Evolutionary conservation across 2,113 vertebrate species (phyloP).

Genomic region (Toxostoma redivivum): DNA sequence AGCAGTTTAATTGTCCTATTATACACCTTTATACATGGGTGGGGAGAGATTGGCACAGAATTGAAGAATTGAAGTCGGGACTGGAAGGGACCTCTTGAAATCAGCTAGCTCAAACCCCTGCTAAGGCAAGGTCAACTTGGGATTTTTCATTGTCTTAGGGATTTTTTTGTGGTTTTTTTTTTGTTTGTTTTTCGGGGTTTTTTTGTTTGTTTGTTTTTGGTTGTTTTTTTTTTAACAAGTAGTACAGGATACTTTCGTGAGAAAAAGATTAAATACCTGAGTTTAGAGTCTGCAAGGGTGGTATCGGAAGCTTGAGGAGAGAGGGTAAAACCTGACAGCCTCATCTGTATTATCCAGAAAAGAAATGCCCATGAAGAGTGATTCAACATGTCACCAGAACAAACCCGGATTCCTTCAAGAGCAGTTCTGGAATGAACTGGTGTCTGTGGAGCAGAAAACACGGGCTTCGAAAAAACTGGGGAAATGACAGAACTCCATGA

Average conservation of each 20-base stretch:
- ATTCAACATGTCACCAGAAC: not conserved
- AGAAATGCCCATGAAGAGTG: not conserved
- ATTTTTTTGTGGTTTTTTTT: not conserved
- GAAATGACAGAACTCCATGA: fast-evolving
- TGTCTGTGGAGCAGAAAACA: not conserved
- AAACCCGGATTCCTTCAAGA: not conserved
- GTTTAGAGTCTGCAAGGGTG: not conserved
- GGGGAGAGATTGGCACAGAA: not conserved
- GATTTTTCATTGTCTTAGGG: not conserved
- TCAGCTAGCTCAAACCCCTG: not conserved
- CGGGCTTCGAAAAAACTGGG: not conserved
- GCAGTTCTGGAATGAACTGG: not conserved
- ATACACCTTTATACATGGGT: fast-evolving
- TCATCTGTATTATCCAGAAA: not conserved
- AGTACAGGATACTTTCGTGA: not conserved
- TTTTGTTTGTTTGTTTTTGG: too few relatives aligned
- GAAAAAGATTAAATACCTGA: not conserved
- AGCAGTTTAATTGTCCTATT: not conserved
- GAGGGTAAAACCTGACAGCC: not conserved
- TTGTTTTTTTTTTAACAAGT: not conserved
- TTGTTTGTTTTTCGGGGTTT: too few relatives aligned
- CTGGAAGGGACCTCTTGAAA: not conserved
- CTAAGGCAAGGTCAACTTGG: not conserved
- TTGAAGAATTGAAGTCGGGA: not conserved
- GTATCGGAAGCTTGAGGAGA: not conserved